Evolutionary conservation across 2,888 invertebrate genomes (phyloP).

Genomic region (Cheiracanthium punctorium): DNA sequence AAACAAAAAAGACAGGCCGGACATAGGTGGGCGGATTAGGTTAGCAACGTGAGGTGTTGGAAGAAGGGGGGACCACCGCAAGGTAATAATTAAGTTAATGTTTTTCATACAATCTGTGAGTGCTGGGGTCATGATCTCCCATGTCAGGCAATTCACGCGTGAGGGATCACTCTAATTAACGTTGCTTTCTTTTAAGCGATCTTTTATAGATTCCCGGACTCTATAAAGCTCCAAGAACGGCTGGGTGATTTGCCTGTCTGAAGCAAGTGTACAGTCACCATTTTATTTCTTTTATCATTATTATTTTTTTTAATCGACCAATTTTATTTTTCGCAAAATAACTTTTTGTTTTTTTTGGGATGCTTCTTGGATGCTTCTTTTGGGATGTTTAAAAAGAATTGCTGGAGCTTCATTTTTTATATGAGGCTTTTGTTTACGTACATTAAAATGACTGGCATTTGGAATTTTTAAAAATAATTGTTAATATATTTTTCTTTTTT

Average conservation of each 20-base stretch:
- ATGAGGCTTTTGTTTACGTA: no score
- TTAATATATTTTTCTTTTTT: no score
- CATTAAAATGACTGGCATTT: no score
- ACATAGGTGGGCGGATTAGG: conserved; percentile 35
- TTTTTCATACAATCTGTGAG: conserved; percentile 59
- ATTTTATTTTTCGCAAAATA: no score
- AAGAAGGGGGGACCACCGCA: conserved; percentile 30
- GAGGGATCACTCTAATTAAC: conserved; percentile 57
- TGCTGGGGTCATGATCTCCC: conserved; percentile 65
- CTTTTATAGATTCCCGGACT: background rate
- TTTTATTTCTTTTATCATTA: no score
- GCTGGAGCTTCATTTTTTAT: no score
- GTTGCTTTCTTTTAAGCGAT: conserved; percentile 29
- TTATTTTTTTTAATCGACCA: no score
- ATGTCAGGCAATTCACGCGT: conserved; percentile 64
- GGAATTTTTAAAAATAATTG: no score
- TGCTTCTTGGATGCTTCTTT: no score
- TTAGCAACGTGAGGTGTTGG: conserved; percentile 12
- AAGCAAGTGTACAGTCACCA: background rate
- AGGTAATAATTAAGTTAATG: conserved; percentile 70
- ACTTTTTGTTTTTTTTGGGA: no score
- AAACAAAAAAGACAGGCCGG: background rate
- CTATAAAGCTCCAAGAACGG: background rate
- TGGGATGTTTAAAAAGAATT: no score
- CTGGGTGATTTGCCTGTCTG: background rate